Evolutionary conservation across 2,797 vertebrate species (phyloP).

Genomic region (Eidolon dupreanum): DNA sequence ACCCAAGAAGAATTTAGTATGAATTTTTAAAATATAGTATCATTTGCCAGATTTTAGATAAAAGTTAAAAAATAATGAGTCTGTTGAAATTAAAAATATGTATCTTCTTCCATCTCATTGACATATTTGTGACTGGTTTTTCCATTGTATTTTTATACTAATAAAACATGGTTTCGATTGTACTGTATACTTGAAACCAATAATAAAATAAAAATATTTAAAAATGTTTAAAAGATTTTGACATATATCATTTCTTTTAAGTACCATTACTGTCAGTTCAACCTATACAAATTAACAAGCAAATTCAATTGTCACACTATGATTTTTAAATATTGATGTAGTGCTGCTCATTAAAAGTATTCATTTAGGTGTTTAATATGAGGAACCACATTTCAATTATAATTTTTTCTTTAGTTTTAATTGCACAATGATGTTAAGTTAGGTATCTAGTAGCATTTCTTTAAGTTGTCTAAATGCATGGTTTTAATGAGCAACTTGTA

Average conservation of each 20-base stretch:
- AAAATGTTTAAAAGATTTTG: not conserved
- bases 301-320: not conserved
- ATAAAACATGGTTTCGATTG: not conserved
- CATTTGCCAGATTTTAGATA: not conserved
- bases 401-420: not conserved
- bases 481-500: not conserved
- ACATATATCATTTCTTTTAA: not conserved
- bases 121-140: not conserved
- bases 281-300: not conserved
- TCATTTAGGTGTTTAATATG: not conserved
- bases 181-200: no score
- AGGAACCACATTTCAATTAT: not conserved
- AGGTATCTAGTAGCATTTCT: not conserved
- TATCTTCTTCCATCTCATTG: not conserved
- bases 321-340: not conserved
- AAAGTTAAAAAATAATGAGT: not conserved
- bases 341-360: not conserved
- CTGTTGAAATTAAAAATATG: not conserved
- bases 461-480: not conserved
- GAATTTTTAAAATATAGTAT: constrained; percentile 20
- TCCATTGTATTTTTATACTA: not conserved
- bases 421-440: not conserved
- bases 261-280: not conserved
- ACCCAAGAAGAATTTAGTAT: not conserved
- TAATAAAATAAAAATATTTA: no score